Base-by-base conservation (phyloP, 2,888 invertebrate genomes). In the Plebejus argus region DNA sequence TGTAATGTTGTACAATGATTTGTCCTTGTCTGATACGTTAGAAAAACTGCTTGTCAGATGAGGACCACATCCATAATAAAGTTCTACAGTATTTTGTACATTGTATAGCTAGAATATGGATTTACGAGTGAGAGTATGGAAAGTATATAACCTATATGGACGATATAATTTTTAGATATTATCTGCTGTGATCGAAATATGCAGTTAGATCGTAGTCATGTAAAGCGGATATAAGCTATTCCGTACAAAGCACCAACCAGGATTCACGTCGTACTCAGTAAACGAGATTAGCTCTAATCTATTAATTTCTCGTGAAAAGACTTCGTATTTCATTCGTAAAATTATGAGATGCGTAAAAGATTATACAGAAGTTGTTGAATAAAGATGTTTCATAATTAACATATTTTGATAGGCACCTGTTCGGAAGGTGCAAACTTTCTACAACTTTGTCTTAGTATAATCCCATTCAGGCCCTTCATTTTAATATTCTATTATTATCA, bases 341-440 rank as follows among this genome's bases (percentile, higher is more conserved):
- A 66, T 66, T 15, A 66, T 15, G 4, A 33, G 66, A 28, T 66
- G 66, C 66, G 28, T 66, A 15, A 66, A 66, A 66, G 28, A 66
- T 66, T 66, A 66, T 33, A 33, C 66, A 66, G 23, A 28, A 66
- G 66, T 66, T 66, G 66, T 66, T 66, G 66, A 66, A 66, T 66
- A 66, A 28, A 66, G 66, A 66, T 66, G 66, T 28, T 66, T 66
- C 28, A 18, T 66, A 66, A 71, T 71, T 71, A 39, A 39, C 71
- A 71, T 71, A 71, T 39, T 71, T 71, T 71, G 39, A 71, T 39
- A 39, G 39, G 71, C 71, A 71, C 71, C 71, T 71, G 71, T 71
- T 39, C 20, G 18, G 35, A 71, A 71, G 71, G 35, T 39, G 71
- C 39, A 39, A 71, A 71, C 35, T 71, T 71, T 71, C n/a, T 39